Evolutionary conservation across 2,113 vertebrate species (phyloP).

Genomic region (Corapipo altera): DNA sequence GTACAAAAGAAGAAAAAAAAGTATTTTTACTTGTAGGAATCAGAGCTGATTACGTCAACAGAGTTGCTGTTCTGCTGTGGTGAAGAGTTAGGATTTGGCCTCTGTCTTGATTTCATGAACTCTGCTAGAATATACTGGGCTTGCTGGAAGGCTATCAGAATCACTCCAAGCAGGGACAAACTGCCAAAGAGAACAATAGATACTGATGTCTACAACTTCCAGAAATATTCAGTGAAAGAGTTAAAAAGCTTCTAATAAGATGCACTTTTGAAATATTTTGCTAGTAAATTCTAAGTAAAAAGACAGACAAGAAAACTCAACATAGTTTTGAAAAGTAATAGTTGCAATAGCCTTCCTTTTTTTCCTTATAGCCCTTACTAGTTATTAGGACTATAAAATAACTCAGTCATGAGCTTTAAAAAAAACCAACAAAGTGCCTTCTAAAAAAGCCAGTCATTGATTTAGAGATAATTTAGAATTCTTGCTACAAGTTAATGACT

Average conservation of each 20-base stretch:
- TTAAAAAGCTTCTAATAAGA: neutral
- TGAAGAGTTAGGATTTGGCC: constrained; percentile 80
- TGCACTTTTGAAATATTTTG: neutral
- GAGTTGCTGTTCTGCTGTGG: constrained; percentile 74
- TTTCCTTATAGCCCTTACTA: neutral
- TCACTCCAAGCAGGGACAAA: constrained; percentile 91
- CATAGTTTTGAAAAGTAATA: neutral
- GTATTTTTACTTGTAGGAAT: constrained; percentile 82
- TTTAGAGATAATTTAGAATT: neutral
- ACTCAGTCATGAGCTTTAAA: neutral
- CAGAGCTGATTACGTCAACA: constrained; percentile 78
- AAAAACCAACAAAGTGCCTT: neutral
- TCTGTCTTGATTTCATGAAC: constrained; percentile 84
- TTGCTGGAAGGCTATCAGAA: constrained; percentile 94
- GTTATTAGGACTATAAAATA: neutral
- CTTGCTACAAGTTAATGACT: neutral
- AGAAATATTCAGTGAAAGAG: neutral
- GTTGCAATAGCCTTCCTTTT: neutral
- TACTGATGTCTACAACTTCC: neutral
- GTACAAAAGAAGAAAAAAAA: neutral
- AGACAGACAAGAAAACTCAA: neutral
- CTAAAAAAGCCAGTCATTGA: neutral
- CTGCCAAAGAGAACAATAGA: constrained; percentile 68
- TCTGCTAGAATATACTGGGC: constrained; percentile 93
- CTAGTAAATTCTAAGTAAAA: neutral